Conservation (phyloP, 53 echinoderm and acorn worm genomes). For the Mesocentrotus franciscanus region DNA sequence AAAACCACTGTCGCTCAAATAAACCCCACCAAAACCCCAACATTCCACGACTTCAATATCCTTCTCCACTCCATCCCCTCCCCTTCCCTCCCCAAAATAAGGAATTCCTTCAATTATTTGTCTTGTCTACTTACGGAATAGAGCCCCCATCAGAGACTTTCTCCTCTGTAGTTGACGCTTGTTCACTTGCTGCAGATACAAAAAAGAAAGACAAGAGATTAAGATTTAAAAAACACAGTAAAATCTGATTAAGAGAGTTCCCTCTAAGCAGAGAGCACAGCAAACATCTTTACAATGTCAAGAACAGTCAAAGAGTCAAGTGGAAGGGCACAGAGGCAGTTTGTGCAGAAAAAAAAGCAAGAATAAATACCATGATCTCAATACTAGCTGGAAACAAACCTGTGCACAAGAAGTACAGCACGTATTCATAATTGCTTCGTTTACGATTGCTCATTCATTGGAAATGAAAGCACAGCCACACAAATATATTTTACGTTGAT, state of each 20-base stretch:
- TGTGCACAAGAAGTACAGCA: neutral
- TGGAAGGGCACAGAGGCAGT: neutral
- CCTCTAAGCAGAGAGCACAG: neutral
- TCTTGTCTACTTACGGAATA: constrained; percentile 84
- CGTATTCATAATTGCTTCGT: neutral
- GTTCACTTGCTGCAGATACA: constrained; percentile 87
- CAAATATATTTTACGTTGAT: neutral
- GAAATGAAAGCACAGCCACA: neutral
- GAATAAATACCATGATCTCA: neutral
- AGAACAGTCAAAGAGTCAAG: neutral
- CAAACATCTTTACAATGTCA: neutral
- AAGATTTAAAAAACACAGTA: neutral
- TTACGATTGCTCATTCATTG: neutral
- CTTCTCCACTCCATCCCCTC: no score
- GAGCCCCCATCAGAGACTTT: constrained; percentile 90
- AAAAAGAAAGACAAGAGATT: neutral
- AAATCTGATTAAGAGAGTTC: neutral
- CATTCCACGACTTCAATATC: no score
- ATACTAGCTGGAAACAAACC: neutral
- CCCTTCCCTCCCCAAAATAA: no score
- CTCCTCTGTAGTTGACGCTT: constrained; percentile 92
- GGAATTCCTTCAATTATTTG: no score
- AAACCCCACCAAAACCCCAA: no score
- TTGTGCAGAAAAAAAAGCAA: neutral
- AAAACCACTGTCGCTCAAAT: no score